Conservation (phyloP, 2,888 invertebrate species). For the Arrhopalites spinosus region DNA sequence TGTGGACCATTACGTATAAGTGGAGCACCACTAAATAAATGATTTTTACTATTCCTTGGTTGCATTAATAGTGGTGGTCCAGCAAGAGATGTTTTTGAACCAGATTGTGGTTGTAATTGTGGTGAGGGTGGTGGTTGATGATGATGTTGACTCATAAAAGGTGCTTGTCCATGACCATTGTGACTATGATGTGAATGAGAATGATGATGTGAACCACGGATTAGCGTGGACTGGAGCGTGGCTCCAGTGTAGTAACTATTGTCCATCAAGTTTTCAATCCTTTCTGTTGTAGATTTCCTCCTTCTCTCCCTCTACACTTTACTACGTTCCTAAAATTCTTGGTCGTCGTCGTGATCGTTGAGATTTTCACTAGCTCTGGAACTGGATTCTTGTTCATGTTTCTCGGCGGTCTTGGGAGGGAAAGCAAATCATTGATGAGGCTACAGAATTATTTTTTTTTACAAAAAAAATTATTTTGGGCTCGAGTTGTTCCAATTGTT, state of each 20-base stretch:
- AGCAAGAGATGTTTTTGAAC: constrained; percentile 12
- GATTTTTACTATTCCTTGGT: constrained; percentile 30
- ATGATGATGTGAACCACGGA: constrained; percentile 34
- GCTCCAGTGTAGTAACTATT: constrained; percentile 45
- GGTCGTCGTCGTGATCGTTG: background rate
- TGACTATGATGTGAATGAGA: constrained; percentile 1
- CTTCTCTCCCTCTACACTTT: too few relatives aligned
- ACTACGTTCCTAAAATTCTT: background rate
- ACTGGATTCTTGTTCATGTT: constrained; percentile 32
- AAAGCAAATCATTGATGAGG: constrained; percentile 19
- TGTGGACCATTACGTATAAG: constrained; percentile 39
- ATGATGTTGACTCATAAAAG: constrained; percentile 6
- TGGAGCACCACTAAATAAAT: constrained; percentile 37
- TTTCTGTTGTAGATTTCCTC: too few relatives aligned
- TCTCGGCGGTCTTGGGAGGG: constrained; percentile 15
- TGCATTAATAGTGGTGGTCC: constrained; percentile 41
- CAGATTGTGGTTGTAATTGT: background rate
- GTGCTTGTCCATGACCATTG: constrained; percentile 1
- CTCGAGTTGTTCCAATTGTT: too few relatives aligned
- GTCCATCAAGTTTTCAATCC: constrained; percentile 39
- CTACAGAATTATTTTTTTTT: background rate
- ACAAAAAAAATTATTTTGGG: too few relatives aligned
- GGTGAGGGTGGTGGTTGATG: background rate
- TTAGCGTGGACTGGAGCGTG: constrained; percentile 41
- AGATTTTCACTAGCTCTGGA: constrained; percentile 19